These are phyloP conservation scores for Pogonocherus hispidulus DNA, from an alignment of 2,888 invertebrate species.

Conservation along the genomic window DNA sequence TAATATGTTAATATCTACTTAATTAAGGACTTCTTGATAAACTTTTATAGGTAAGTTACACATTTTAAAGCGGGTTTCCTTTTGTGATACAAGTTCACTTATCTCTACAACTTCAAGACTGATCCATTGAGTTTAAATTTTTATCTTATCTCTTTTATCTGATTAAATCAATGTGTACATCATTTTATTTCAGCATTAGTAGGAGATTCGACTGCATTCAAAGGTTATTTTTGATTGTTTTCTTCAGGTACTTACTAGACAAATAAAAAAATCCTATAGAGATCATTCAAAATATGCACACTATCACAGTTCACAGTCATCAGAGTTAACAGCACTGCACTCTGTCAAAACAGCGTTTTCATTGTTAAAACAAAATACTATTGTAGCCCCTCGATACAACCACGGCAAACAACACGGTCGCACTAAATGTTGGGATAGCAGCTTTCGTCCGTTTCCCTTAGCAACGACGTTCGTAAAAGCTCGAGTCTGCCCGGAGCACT, in stretches of 20 bases:
- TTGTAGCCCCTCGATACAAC: constrained; percentile 57
- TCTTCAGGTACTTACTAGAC: constrained; percentile 33
- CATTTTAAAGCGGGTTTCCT: too few species aligned
- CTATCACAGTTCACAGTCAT: constrained; percentile 55
- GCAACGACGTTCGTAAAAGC: constrained; percentile 64
- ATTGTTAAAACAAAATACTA: constrained; percentile 52
- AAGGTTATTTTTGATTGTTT: not conserved
- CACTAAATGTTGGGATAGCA: constrained; percentile 66
- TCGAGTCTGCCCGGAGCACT: constrained; percentile 58
- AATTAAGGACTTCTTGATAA: too few species aligned
- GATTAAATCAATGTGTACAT: not conserved
- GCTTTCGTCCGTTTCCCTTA: constrained; percentile 67
- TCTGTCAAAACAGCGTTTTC: constrained; percentile 46
- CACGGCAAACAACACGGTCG: constrained; percentile 66
- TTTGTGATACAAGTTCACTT: too few species aligned
- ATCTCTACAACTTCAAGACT: too few species aligned
- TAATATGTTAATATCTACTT: too few species aligned
- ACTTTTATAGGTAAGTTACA: too few species aligned
- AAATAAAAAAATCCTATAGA: constrained; percentile 42
- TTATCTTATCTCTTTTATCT: not conserved
- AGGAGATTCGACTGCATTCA: not conserved
- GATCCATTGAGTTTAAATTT: not conserved
- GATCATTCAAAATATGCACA: constrained; percentile 46
- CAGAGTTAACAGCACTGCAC: constrained; percentile 44
- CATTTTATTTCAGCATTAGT: not conserved